Conservation (phyloP, 2,888 invertebrate species). For the Athalia circularis region DNA sequence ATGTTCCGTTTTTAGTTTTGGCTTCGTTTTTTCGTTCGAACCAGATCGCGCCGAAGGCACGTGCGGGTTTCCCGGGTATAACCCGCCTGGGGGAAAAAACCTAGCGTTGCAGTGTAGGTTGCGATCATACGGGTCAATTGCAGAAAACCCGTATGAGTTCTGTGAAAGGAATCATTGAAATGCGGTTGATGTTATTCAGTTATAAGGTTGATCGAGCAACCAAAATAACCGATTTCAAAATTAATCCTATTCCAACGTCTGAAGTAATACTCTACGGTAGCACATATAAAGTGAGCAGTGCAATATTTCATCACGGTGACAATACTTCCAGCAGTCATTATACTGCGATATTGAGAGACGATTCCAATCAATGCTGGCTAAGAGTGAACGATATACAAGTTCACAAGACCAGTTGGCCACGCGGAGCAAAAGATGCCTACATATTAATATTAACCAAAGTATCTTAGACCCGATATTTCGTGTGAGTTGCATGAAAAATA, state of each 20-base stretch:
- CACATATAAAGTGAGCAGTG: conserved; percentile 21
- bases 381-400: conserved; percentile 31
- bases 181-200: conserved; percentile 4
- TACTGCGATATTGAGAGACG: conserved; percentile 36
- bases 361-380: not conserved
- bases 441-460: conserved; percentile 20
- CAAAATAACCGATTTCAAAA: conserved; percentile 26
- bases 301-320: conserved; percentile 44
- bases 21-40: no score
- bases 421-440: conserved; percentile 39
- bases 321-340: conserved; percentile 30
- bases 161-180: not conserved
- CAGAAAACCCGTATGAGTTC: conserved; percentile 2
- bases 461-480: not conserved
- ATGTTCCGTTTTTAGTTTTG: no score
- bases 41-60: no score
- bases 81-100: no score
- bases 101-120: no score
- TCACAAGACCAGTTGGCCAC: conserved; percentile 40
- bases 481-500: no score
- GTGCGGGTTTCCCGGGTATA: no score
- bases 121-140: not conserved
- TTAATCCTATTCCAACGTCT: conserved; percentile 34
- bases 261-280: not conserved
- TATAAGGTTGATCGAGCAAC: not conserved